Evolutionary conservation across 2,113 vertebrate species (phyloP).

Genomic region (Irena cyanogastra): DNA sequence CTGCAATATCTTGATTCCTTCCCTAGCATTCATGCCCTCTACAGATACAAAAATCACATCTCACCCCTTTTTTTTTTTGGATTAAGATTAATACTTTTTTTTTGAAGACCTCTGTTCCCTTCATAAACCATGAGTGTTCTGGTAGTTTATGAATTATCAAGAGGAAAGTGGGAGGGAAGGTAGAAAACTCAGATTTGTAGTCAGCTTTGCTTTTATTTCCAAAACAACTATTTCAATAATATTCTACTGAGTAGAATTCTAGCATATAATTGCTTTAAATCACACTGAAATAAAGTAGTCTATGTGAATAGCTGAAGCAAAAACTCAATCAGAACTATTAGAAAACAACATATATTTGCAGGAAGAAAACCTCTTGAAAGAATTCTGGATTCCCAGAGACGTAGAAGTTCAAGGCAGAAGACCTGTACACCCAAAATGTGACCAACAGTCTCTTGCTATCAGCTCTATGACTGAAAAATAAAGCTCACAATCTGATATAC

Average conservation of each 20-base stretch:
- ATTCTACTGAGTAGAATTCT: neutral
- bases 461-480: neutral
- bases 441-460: neutral
- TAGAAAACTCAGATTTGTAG: neutral
- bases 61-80: fast-evolving
- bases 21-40: neutral
- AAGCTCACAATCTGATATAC: neutral
- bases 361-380: neutral
- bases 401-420: neutral
- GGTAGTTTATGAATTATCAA: neutral
- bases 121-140: neutral
- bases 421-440: neutral
- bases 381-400: neutral
- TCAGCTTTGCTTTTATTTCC: neutral
- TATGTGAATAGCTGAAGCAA: neutral
- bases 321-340: neutral
- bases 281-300: neutral
- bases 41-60: neutral
- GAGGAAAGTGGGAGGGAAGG: neutral
- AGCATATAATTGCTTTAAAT: neutral
- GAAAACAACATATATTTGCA: neutral
- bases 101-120: neutral
- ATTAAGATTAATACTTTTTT: neutral
- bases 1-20: neutral
- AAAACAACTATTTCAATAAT: neutral